These are phyloP conservation scores for Tanytarsus gracilentus DNA, from an alignment of 2,888 invertebrate species.

Conservation along the genomic window DNA sequence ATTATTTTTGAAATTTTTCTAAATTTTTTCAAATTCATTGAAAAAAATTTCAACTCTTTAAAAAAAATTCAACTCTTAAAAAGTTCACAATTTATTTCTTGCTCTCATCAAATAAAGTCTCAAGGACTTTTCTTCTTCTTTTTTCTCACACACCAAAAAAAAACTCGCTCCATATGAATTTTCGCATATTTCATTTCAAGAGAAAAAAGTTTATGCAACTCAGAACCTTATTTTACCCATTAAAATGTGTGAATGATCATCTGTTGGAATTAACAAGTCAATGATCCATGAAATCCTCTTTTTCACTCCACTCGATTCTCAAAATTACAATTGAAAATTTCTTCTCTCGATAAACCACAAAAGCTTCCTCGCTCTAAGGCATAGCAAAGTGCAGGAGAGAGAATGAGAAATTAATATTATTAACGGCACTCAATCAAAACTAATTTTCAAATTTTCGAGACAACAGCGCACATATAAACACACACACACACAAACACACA, in stretches of 20 bases:
- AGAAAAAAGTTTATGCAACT: too few relatives aligned
- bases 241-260: slow-evolving; percentile 14
- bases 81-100: too few relatives aligned
- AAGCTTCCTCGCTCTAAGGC: background rate
- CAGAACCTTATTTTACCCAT: too few relatives aligned
- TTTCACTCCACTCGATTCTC: background rate
- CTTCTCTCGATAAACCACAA: slow-evolving; percentile 14
- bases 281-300: slow-evolving; percentile 24
- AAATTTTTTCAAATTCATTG: too few relatives aligned
- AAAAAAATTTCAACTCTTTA: too few relatives aligned
- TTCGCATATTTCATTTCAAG: too few relatives aligned
- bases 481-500: background rate
- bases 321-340: background rate
- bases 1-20: too few relatives aligned
- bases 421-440: slow-evolving; percentile 25
- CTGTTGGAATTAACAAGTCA: slow-evolving; percentile 20
- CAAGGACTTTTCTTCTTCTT: too few relatives aligned
- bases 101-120: too few relatives aligned
- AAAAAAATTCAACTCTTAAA: too few relatives aligned
- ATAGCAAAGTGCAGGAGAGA: background rate
- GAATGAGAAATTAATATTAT: slow-evolving; percentile 24
- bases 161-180: too few relatives aligned
- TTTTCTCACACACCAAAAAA: too few relatives aligned
- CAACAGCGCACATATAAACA: background rate
- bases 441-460: slow-evolving; percentile 13